Evolutionary conservation across 1,140 invertebrate species (phyloP).

Genomic region (Drosophila burlai): DNA sequence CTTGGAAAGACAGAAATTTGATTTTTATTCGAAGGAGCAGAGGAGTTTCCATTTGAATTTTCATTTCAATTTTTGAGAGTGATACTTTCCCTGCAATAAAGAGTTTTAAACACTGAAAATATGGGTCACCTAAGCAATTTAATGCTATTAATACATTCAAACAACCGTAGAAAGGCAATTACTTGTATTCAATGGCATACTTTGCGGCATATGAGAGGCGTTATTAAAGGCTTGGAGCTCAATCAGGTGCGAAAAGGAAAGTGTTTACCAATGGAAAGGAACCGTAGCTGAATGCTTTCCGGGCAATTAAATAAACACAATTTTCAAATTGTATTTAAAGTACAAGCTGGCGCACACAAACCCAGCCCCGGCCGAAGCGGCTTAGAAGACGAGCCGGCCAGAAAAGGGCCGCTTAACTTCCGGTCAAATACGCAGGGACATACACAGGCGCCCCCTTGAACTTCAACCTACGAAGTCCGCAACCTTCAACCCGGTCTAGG

Average conservation of each 20-base stretch:
- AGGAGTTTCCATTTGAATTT: too few relatives aligned
- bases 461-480: conserved; percentile 52
- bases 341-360: conserved; percentile 49
- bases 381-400: conserved; percentile 22
- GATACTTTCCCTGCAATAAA: background rate
- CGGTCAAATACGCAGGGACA: conserved; percentile 62
- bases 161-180: background rate
- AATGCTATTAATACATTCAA: background rate
- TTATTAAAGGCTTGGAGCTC: conserved; percentile 44
- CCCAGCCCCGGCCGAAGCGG: conserved; percentile 4
- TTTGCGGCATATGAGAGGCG: conserved; percentile 29
- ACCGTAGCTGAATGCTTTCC: conserved; percentile 61
- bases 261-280: conserved; percentile 38
- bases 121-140: background rate
- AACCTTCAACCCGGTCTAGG: conserved; percentile 58
- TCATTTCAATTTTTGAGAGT: background rate
- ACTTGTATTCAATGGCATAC: background rate
- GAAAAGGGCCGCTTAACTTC: conserved; percentile 61
- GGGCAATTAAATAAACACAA: conserved; percentile 83
- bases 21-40: background rate
- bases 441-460: conserved; percentile 37
- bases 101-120: background rate
- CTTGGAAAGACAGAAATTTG: background rate
- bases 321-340: conserved; percentile 84
- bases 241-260: conserved; percentile 66